Conservation (phyloP, 2,113 vertebrate species). For the Anoura caudifer region DNA sequence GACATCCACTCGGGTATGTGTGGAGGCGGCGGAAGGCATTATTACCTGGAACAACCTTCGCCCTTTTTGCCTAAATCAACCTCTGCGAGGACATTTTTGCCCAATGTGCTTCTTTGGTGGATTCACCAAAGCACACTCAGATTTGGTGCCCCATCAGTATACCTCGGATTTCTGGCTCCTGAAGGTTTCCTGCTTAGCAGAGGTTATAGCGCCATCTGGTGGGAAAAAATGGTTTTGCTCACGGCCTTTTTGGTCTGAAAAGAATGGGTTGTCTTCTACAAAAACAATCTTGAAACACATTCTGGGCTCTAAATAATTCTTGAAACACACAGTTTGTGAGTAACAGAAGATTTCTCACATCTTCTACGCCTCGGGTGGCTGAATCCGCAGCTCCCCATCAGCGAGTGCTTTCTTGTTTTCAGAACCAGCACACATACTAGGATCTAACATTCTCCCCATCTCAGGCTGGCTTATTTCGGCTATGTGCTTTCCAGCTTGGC, state of each 20-base stretch:
- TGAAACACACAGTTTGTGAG: background rate
- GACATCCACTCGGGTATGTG: background rate
- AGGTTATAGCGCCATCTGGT: constrained; percentile 61
- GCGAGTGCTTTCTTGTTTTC: background rate
- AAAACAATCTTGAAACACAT: background rate
- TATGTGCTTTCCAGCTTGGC: background rate
- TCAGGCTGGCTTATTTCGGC: background rate
- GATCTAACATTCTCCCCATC: background rate
- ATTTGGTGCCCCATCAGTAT: rapidly evolving
- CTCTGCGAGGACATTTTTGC: background rate
- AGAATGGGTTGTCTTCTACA: background rate
- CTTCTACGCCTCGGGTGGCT: background rate
- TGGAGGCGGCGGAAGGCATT: background rate
- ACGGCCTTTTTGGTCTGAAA: background rate
- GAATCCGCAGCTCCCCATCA: background rate
- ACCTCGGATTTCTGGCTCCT: background rate
- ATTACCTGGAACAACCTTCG: background rate
- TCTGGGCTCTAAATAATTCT: background rate
- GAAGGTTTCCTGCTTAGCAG: background rate
- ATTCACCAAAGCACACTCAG: background rate
- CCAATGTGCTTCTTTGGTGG: background rate
- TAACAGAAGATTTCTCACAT: background rate
- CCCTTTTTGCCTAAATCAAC: background rate
- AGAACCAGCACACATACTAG: background rate
- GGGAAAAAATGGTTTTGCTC: background rate